Percentiles rank a stretch among this genome's conserved stretches.
Conservation (phyloP, 2,888 invertebrate species). For the Ariolimax columbianus region DNA sequence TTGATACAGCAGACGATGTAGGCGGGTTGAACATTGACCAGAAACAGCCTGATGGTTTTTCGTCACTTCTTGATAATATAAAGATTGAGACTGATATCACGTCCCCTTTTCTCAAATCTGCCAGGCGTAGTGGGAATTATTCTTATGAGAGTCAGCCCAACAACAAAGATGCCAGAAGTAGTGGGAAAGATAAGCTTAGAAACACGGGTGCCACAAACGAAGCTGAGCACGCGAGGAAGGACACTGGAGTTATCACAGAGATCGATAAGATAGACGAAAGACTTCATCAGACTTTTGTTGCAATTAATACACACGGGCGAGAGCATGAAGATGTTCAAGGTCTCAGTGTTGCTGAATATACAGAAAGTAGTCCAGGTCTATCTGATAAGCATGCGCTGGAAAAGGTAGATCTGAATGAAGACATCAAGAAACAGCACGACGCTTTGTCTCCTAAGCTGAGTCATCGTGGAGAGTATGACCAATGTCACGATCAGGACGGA, state of each 20-base stretch:
- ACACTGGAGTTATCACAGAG: not conserved
- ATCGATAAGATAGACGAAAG: not conserved
- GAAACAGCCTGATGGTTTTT: constrained; percentile 32
- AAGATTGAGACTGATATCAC: constrained; percentile 41
- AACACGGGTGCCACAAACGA: not conserved
- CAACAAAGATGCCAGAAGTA: not conserved
- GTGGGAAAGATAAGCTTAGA: not conserved
- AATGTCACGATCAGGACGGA: not conserved
- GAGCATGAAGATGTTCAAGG: not conserved
- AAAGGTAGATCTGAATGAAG: not conserved
- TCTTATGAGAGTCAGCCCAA: not conserved
- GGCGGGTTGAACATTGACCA: not conserved
- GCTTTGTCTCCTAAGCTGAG: not conserved
- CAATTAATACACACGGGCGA: not conserved
- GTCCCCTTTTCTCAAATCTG: constrained; percentile 27
- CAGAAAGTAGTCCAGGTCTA: not conserved
- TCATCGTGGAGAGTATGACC: not conserved
- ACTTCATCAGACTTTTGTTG: not conserved
- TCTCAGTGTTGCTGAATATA: not conserved
- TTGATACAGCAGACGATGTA: not conserved
- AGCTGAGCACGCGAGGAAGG: not conserved
- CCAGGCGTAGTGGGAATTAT: not conserved
- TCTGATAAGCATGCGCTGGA: not conserved
- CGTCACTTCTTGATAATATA: constrained; percentile 52
- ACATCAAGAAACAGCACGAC: constrained; percentile 9